Percentiles rank a stretch among this genome's conserved stretches.
phyloP scores from a whole-genome alignment of 2,113 vertebrate species.

The Bungarus multicinctus region DNA sequence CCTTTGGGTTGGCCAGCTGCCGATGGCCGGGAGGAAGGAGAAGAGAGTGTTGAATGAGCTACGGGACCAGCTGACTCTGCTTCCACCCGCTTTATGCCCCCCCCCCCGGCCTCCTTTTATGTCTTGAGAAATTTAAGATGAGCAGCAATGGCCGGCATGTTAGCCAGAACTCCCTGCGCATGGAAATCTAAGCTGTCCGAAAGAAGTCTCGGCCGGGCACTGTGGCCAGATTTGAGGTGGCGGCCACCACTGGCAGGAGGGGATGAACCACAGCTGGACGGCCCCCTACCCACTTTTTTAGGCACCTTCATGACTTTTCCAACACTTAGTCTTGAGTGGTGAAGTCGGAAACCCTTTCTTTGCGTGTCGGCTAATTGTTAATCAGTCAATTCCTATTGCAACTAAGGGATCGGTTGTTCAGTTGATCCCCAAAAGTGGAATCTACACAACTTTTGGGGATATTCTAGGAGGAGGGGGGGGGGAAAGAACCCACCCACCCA shows the following conservation, averaged over 20 bases:
- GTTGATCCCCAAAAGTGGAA: not conserved
- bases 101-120: not conserved
- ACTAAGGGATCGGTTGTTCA: not conserved
- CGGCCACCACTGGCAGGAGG: not conserved
- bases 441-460: not conserved
- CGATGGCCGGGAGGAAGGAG: not conserved
- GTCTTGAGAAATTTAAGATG: not conserved
- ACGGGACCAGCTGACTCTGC: not conserved
- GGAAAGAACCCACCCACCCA: not conserved
- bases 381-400: not conserved
- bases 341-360: not conserved
- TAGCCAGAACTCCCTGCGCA: not conserved
- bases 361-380: not conserved
- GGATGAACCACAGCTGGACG: not conserved
- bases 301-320: not conserved
- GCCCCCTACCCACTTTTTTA: not conserved
- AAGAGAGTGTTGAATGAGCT: not conserved
- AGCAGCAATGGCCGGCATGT: not conserved
- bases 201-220: accelerated
- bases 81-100: not conserved
- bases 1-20: not conserved
- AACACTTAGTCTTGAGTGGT: not conserved
- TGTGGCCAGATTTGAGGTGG: not conserved
- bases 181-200: not conserved
- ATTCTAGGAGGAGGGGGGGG: not conserved